Evolutionary conservation across 2,113 vertebrate species (phyloP), one percentile per base, ranked within the genome.

Genomic region (Sialia sialis): DNA sequence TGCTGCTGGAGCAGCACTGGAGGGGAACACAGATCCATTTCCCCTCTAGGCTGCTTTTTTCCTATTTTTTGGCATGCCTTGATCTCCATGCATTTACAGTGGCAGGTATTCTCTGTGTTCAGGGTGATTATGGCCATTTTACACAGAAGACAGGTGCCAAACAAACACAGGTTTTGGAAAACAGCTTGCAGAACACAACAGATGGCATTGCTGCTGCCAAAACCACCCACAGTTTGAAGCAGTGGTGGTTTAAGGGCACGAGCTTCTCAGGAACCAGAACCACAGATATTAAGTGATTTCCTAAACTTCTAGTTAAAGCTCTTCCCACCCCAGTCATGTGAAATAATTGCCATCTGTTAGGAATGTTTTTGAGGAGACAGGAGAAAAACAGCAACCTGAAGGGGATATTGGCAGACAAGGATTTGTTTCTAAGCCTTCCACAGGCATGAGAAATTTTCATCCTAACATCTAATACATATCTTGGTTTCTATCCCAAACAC

Each of bases 321-420:
- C 83, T 96, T 95, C 94, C 83, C 96, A 80, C 32, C 34, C 48
- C 81, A 84, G 36, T 84, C 85, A 94, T 89, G 90, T 91, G 89
- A 93, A 96, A 91, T 92, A 95, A 93, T 80, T 87, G 52, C 89
- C 94, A 95, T 94, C 94, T 97, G 91, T 87, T 94, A 89, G 29
- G 22, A 89, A 88, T 19, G 25, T 20, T 60, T 91, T 44, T 94
- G 44, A 86, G 86, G 72, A 95, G 56, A 80, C 22, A 39, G 51
- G 39, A 83, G 54, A 69, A 84, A 91, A 95, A 81, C 1, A 87
- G 60, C 87, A 92, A 82, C 56, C 54, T 66, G 17, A 59, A 92
- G 46, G 27, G 51, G 92, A 69, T 76, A 83, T 7, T 84, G 78
- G 74, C 51, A 91, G 84, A 82, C 19, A 48, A 52, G 32, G 59